Percentiles rank a stretch among this genome's conserved stretches.
Evolutionary conservation across 2,797 vertebrate genomes (phyloP).

Genomic region (Macropodus opercularis): DNA sequence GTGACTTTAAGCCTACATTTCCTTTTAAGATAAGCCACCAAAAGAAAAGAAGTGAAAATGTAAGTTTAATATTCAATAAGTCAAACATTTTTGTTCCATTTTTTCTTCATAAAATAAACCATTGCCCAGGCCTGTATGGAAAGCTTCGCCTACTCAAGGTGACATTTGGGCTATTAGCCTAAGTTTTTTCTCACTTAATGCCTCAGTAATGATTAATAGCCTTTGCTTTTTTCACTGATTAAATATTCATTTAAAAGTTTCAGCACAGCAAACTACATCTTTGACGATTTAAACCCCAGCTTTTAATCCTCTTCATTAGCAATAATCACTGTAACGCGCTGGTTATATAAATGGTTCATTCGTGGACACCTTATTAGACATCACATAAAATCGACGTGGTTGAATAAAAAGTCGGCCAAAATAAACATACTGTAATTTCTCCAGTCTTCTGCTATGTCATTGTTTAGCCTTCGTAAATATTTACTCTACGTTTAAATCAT

Average conservation of each 20-base stretch:
- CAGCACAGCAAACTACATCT: not conserved
- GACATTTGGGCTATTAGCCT: slow-evolving; percentile 38
- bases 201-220: not conserved
- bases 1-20: not conserved
- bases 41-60: not conserved
- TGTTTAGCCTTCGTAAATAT: too few relatives aligned
- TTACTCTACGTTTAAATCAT: too few relatives aligned
- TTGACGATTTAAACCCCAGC: not conserved
- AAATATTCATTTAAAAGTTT: slow-evolving; percentile 6
- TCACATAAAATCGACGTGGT: too few relatives aligned
- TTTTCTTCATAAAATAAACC: not conserved
- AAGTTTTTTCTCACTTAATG: slow-evolving; percentile 11
- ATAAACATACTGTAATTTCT: too few relatives aligned
- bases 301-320: not conserved
- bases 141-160: slow-evolving; percentile 36
- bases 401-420: too few relatives aligned
- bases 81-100: not conserved
- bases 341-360: too few relatives aligned
- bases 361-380: too few relatives aligned
- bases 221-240: not conserved
- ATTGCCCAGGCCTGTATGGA: not conserved
- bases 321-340: not conserved
- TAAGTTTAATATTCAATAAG: too few relatives aligned
- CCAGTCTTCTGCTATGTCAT: too few relatives aligned
- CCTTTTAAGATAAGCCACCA: not conserved